phyloP scores from a whole-genome alignment of 2,888 invertebrate genomes.

The Poecilobothrus nobilitatus region DNA sequence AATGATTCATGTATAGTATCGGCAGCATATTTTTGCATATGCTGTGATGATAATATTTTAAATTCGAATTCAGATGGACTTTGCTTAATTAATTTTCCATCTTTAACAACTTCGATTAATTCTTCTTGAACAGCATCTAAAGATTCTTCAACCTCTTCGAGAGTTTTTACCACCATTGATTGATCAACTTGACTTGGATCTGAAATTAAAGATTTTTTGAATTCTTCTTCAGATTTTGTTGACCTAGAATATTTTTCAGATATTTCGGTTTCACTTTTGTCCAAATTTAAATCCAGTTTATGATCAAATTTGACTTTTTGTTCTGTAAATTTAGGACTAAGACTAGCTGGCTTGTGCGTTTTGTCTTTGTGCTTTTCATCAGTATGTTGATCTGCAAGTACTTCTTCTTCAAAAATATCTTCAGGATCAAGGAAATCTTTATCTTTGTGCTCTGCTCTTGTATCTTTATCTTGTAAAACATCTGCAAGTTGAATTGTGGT shows the following conservation, averaged over 20 bases:
- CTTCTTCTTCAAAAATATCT: conserved; percentile 17
- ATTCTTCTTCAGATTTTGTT: conserved; percentile 28
- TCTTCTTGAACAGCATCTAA: conserved; percentile 62
- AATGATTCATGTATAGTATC: conserved; percentile 35
- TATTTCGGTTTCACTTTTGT: conserved; percentile 41
- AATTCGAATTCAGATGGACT: conserved; percentile 68
- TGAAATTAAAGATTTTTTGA: conserved; percentile 40
- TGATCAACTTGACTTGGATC: conserved; percentile 47
- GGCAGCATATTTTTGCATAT: conserved; percentile 43
- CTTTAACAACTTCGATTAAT: conserved; percentile 53
- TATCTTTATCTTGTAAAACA: conserved; percentile 1
- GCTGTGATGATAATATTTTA: conserved; percentile 47
- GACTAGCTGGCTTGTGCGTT: conserved; percentile 12
- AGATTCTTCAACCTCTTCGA: conserved; percentile 63
- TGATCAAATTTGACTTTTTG: conserved; percentile 22
- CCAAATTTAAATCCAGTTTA: conserved; percentile 33
- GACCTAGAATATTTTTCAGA: conserved; percentile 34
- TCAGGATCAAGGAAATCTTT: conserved; percentile 4
- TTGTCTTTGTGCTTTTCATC: neutral
- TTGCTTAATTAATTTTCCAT: conserved; percentile 58
- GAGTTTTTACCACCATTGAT: conserved; percentile 57
- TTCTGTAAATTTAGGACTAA: conserved; percentile 11
- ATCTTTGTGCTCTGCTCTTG: neutral
- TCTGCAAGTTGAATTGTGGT: neutral
- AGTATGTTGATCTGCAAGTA: neutral